These are phyloP conservation scores for Labia minor DNA, from an alignment of 2,888 invertebrate species.

Conservation along the genomic window DNA sequence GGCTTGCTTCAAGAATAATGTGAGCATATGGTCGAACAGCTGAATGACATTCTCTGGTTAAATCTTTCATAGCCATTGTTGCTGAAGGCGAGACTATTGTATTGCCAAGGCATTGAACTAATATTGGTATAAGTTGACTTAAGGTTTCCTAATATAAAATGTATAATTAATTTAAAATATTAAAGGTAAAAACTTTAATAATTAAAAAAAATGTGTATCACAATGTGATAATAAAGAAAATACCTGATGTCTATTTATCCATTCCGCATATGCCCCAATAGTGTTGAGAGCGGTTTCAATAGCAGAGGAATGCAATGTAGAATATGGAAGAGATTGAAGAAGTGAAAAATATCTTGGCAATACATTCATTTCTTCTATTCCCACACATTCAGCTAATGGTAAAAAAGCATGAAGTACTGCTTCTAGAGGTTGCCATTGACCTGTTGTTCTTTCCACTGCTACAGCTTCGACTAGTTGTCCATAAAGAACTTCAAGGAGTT, in stretches of 20 bases:
- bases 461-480: conserved; percentile 49
- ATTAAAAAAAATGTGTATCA: no score
- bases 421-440: conserved; percentile 43
- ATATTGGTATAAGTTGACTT: conserved; percentile 53
- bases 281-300: conserved; percentile 64
- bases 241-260: neutral
- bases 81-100: conserved; percentile 63
- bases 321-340: conserved; percentile 51
- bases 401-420: conserved; percentile 55
- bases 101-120: conserved; percentile 52
- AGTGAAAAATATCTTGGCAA: conserved; percentile 49
- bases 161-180: conserved; percentile 28
- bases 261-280: conserved; percentile 43
- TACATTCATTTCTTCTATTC: conserved; percentile 45
- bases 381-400: conserved; percentile 52
- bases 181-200: conserved; percentile 34
- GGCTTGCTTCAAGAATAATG: conserved; percentile 61
- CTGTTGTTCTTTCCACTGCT: conserved; percentile 34
- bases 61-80: conserved; percentile 79
- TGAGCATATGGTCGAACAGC: conserved; percentile 65
- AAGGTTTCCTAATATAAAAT: conserved; percentile 45
- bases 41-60: conserved; percentile 67
- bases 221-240: no score
- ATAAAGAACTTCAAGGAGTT: conserved; percentile 59
- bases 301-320: conserved; percentile 47